These are phyloP conservation scores for Paramormyrops kingsleyae DNA, from an alignment of 2,113 vertebrate species.

Conservation along the genomic window DNA sequence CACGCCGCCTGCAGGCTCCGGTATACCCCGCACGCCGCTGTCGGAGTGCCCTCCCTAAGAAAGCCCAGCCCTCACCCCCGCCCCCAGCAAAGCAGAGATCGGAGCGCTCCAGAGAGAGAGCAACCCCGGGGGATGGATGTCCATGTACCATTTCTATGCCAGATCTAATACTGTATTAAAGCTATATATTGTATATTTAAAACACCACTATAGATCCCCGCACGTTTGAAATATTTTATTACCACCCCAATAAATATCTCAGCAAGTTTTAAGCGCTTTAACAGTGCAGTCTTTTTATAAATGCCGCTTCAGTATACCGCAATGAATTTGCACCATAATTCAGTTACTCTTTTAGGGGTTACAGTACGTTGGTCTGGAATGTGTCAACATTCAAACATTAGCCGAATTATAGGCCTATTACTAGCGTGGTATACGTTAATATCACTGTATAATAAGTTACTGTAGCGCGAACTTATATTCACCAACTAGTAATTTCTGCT, in stretches of 20 bases:
- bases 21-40: slow-evolving; percentile 35
- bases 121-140: not conserved
- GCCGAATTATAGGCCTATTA: not conserved
- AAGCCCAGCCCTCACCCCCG: slow-evolving; percentile 52
- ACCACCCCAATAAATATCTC: not conserved
- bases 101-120: not conserved
- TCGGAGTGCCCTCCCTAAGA: slow-evolving; percentile 33
- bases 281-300: not conserved
- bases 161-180: not conserved
- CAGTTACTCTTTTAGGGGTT: not conserved
- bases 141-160: not conserved
- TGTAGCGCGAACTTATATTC: not conserved
- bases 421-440: not conserved
- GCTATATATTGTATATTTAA: not conserved
- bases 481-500: not conserved
- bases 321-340: not conserved
- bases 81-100: not conserved
- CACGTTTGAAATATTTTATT: not conserved
- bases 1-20: slow-evolving; percentile 16
- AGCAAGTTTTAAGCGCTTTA: not conserved
- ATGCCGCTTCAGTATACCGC: not conserved
- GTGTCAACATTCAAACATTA: not conserved
- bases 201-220: not conserved
- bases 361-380: not conserved
- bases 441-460: not conserved